Conservation (phyloP, 2,113 vertebrate species). For the Nycticryphes semicollaris region DNA sequence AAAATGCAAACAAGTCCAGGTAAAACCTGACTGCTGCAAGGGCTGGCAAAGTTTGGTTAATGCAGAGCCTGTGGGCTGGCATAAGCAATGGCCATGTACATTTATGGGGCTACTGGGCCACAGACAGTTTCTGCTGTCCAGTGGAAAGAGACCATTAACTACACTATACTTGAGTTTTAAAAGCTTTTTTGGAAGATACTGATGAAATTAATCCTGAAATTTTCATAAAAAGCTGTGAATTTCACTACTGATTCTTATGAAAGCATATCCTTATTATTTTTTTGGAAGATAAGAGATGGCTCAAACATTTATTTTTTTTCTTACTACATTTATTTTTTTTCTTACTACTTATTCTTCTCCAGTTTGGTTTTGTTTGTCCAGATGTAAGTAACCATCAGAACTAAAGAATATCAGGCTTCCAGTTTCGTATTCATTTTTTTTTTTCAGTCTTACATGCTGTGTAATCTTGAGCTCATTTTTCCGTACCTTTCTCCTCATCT, state of each 20-base stretch:
- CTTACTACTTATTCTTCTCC: neutral
- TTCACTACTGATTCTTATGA: neutral
- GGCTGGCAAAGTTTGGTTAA: neutral
- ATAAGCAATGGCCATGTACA: neutral
- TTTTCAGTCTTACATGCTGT: neutral
- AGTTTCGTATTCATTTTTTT: neutral
- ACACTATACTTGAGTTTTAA: neutral
- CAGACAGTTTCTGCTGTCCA: neutral
- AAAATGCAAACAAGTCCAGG: neutral
- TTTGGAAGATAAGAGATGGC: neutral
- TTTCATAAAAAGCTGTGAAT: neutral
- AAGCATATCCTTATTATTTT: neutral
- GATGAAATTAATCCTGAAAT: neutral
- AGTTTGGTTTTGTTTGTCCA: neutral
- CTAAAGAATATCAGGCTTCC: neutral
- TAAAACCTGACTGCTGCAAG: neutral
- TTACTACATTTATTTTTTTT: neutral
- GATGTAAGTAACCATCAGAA: neutral
- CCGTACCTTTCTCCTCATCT: neutral
- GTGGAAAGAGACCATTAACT: neutral
- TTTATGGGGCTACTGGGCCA: neutral
- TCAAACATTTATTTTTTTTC: neutral
- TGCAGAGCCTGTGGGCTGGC: neutral
- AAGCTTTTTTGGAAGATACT: neutral
- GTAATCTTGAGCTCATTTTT: neutral